Base-by-base conservation (phyloP, 2,797 vertebrate species). In the Chloroceryle amazona region DNA sequence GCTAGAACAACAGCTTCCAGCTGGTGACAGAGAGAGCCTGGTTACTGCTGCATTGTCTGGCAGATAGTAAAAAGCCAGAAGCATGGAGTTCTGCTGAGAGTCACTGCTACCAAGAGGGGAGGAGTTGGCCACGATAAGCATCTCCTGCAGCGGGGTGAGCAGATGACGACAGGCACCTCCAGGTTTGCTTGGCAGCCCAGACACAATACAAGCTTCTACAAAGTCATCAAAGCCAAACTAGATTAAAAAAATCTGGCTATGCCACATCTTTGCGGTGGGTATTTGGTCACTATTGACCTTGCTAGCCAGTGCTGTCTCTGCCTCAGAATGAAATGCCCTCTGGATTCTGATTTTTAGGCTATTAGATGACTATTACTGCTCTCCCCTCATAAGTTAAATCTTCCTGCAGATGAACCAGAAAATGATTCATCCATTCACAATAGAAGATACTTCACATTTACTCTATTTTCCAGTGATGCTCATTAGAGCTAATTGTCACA, bases 31-130 rank as follows among this genome's bases (percentile, higher is more conserved):
- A 86, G 68, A 74, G 44, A 74, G 52, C 49, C 62, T 78, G 76
- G 75, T 90, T 91, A 60, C 72, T 91, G 87, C 66, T 88, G 87
- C 60, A 82, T 57, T 90, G 67, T 83, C 91, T 90, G 85, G 75
- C 79, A 94, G 75, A 80, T 0, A 87, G 75, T n/a, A 61, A 89
- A 86, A 90, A 71, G 63, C 57, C 79, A 80, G 72, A 92, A 93
- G 79, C 13, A 2, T 35, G 63, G 57, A 3, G 5, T 75, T 92
- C 82, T 83, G 65, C 85, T 81, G 73, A 87, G 74, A 91, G 87
- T 79, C 67, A 33, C 33, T 90, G 60, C 68, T 67, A 93, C n/a
- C 65, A 67, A 20, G 52, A 73, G 15, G 73, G 68, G 47, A 79
- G 44, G 75, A 90, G 81, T 61, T 96, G 91, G 79, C 91, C 76